These are phyloP conservation scores for Meta bourneti DNA, from an alignment of 2,888 invertebrate genomes.

Conservation along the genomic window DNA sequence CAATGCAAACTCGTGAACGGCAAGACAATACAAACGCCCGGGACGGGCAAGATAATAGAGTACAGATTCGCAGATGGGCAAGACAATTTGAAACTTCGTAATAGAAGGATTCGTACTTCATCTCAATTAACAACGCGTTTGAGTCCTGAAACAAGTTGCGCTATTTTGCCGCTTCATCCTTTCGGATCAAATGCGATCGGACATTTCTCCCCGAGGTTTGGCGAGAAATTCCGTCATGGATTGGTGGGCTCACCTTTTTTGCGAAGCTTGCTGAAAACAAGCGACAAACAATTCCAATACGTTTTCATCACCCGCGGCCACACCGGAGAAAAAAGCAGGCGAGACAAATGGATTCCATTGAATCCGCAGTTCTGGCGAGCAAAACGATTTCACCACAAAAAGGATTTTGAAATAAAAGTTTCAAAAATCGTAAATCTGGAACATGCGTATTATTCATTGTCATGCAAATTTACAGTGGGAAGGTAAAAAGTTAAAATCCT, in stretches of 20 bases:
- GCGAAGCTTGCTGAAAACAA: slow-evolving; percentile 7
- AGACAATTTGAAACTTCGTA: too few species aligned
- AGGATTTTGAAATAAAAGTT: slow-evolving; percentile 47
- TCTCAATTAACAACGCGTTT: too few species aligned
- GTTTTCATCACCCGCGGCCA: slow-evolving; percentile 5
- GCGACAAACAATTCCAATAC: slow-evolving; percentile 43
- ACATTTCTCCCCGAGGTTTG: too few species aligned
- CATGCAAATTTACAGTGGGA: slow-evolving; percentile 42
- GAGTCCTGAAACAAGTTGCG: too few species aligned
- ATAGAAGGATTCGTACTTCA: too few species aligned
- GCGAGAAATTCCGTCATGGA: too few species aligned
- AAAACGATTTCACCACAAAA: slow-evolving; percentile 13
- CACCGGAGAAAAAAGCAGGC: background rate
- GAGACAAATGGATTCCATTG: slow-evolving; percentile 12
- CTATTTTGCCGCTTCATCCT: too few species aligned
- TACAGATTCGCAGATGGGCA: too few species aligned
- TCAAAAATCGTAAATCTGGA: slow-evolving; percentile 43
- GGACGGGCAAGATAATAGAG: too few species aligned
- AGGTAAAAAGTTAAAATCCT: slow-evolving; percentile 43
- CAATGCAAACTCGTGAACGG: too few species aligned
- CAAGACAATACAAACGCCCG: too few species aligned
- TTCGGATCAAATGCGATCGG: too few species aligned
- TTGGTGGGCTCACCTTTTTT: background rate
- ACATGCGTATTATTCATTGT: slow-evolving; percentile 58
- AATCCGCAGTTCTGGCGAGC: background rate